Base-by-base conservation (phyloP, 1,140 invertebrate genomes). In the Platorchestia sp. region DNA sequence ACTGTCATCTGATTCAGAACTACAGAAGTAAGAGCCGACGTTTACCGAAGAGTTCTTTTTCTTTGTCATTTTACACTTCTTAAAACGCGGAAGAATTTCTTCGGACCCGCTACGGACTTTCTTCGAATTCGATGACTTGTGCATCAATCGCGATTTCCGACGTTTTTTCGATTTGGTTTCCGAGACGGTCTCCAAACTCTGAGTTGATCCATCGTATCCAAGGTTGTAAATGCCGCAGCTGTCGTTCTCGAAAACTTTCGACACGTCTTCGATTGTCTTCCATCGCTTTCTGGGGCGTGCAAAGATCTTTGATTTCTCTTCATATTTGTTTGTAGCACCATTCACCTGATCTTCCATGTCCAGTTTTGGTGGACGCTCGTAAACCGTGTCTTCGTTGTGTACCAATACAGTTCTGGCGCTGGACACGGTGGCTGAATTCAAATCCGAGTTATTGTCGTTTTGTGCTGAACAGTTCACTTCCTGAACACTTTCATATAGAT, bases 1-100 rank as follows among this genome's bases (percentile, higher is more conserved):
- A 93, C 91, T 47, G 6, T 93, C 45, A 45, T 45, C 44, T 47
- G 91, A 93, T n/a, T 93, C 91, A 45, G 91, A 93, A 45, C 91
- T 93, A 40, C 45, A 41, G 45, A 47, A 93, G 36, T 16, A 93
- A 1, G 91, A 93, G 7, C 91, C 91, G 44, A 93, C 91, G n/a
- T 45, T 93, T 36, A 41, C 10, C 41, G n/a, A 89, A 44, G 91
- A 36, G 10, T 47, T 93, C 45, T 41, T 47, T 36, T 45, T 45
- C 45, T n/a, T 93, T 10, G 45, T n/a, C 45, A 47, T 45, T 27
- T 47, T 40, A n/a, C 14, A 45, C 0, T 45, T 93, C 91, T 93
- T 93, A 44, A 16, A 14, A n/a, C 43, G 91, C 6, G 91, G 40
- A 10, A 93, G 36, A 45, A 93, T 45, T 93, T 93, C 91, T 41